Percentiles rank a stretch among this genome's conserved stretches.
Conservation (phyloP, 2,797 vertebrate genomes). For the Gymnopithys bicolor region DNA sequence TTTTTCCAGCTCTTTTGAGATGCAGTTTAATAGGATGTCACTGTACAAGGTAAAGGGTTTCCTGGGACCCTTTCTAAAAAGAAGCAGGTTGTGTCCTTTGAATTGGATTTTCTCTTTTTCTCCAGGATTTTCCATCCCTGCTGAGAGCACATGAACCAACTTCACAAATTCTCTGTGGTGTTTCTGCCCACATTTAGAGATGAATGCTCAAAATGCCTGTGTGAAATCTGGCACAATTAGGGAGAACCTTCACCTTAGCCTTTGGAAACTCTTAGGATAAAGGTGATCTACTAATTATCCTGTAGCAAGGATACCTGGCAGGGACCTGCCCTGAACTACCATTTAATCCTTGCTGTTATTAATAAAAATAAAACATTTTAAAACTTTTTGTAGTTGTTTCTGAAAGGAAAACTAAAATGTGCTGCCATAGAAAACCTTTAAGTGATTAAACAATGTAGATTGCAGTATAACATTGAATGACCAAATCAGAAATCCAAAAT, state of each 20-base stretch:
- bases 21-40: neutral
- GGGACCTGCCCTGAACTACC: neutral
- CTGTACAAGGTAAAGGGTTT: neutral
- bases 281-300: neutral
- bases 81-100: neutral
- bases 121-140: neutral
- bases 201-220: neutral
- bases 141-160: neutral
- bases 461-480: neutral
- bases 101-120: neutral
- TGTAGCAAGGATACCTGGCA: neutral
- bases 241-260: neutral
- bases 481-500: neutral
- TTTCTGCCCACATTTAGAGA: neutral
- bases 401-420: neutral
- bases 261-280: neutral
- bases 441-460: neutral
- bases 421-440: neutral
- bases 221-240: neutral
- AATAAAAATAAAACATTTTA: neutral
- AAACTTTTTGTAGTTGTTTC: neutral
- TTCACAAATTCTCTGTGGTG: neutral
- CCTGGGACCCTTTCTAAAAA: neutral
- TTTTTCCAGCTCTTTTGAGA: neutral
- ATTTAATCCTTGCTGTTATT: neutral